phyloP scores from a whole-genome alignment of 92 coral and sea anemone species.

The Desmophyllum pertusum region DNA sequence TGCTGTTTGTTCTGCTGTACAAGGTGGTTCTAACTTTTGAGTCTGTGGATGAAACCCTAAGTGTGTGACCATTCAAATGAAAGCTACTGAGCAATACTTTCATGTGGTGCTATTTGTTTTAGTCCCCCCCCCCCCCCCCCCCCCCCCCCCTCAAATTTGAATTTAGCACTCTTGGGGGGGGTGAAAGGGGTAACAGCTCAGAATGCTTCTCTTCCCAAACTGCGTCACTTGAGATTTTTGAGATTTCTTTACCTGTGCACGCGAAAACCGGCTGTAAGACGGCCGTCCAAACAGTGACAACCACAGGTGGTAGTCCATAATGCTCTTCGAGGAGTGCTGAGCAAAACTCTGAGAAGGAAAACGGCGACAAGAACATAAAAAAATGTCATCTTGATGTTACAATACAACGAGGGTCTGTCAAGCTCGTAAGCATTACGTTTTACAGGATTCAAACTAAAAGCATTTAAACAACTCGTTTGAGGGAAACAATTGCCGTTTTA shows the following conservation, averaged over 20 bases:
- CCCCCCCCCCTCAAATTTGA: too few species aligned
- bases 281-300: slow-evolving; percentile 75
- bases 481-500: too few species aligned
- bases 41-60: neutral
- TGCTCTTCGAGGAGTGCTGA: slow-evolving; percentile 39
- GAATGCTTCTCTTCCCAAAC: too few species aligned
- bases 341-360: slow-evolving; percentile 32
- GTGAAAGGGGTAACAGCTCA: too few species aligned
- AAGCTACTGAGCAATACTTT: too few species aligned
- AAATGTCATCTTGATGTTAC: neutral
- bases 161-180: too few species aligned
- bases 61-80: neutral
- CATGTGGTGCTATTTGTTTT: neutral
- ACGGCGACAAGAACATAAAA: neutral
- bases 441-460: too few species aligned
- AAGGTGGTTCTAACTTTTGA: neutral
- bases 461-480: too few species aligned
- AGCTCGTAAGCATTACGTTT: too few species aligned
- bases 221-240: too few species aligned
- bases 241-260: slow-evolving; percentile 85
- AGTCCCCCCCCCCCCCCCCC: too few species aligned
- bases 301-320: slow-evolving; percentile 85
- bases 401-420: too few species aligned
- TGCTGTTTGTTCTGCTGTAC: neutral
- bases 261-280: slow-evolving; percentile 74